Percentiles rank a stretch among this genome's conserved stretches.
Conservation (phyloP, 2,888 invertebrate genomes). For the Sturmia bella region DNA sequence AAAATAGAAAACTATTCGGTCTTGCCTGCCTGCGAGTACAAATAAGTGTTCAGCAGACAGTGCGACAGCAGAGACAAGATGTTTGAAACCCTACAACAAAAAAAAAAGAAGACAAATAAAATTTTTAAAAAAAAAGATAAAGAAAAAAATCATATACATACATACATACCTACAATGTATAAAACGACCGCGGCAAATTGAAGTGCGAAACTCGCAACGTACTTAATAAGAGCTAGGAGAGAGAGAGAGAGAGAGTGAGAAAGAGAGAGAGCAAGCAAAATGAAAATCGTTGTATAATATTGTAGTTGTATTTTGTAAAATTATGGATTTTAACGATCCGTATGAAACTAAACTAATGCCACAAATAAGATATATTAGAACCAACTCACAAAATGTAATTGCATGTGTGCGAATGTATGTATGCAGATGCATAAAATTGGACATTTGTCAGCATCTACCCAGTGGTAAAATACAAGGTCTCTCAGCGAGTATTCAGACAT, state of each 20-base stretch:
- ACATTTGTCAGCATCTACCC: no score
- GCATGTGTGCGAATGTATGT: no score
- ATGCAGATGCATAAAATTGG: no score
- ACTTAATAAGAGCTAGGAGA: conserved; percentile 69
- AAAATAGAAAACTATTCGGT: conserved; percentile 22
- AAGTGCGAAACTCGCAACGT: conserved; percentile 66
- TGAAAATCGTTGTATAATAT: background rate
- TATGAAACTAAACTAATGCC: conserved; percentile 34
- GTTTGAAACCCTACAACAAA: conserved; percentile 56
- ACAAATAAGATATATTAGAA: conserved; percentile 22
- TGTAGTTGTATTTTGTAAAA: conserved; percentile 33
- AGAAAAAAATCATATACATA: conserved; percentile 17
- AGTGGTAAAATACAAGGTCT: no score
- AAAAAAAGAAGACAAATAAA: no score
- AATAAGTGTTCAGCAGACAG: conserved; percentile 57
- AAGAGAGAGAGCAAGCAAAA: conserved; percentile 42
- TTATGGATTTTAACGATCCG: conserved; percentile 53
- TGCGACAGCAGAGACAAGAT: conserved; percentile 61
- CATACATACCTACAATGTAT: conserved; percentile 55
- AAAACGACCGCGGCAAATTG: conserved; percentile 68
- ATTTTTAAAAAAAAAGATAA: conserved; percentile 27
- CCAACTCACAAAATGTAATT: no score
- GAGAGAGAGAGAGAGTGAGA: conserved; percentile 68
- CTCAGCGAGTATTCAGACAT: no score
- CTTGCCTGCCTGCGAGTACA: conserved; percentile 6